Conservation (phyloP, 2,888 invertebrate species). For the Amblyjoppa fuscipennis region DNA sequence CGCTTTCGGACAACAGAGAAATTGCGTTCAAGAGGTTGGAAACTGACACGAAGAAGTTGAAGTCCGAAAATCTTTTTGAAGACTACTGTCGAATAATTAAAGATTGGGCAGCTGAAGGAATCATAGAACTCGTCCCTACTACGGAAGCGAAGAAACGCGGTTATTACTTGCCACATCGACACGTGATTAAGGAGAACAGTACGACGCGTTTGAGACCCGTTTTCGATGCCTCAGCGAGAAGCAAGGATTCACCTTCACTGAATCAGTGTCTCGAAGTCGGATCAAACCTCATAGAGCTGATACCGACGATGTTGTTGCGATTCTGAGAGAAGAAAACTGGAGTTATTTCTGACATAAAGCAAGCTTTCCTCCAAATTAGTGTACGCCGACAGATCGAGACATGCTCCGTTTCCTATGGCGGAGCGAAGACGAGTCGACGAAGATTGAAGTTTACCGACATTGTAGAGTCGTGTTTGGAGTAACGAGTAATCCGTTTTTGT, state of each 20-base stretch:
- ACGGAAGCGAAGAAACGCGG: slow-evolving; percentile 53
- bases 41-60: slow-evolving; percentile 69
- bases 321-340: slow-evolving; percentile 69
- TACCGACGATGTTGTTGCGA: slow-evolving; percentile 65
- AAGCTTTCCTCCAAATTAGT: slow-evolving; percentile 70
- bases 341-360: slow-evolving; percentile 68
- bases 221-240: slow-evolving; percentile 74
- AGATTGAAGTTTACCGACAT: slow-evolving; percentile 63
- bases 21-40: slow-evolving; percentile 74
- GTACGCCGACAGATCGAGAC: slow-evolving; percentile 67
- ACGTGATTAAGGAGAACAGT: slow-evolving; percentile 63
- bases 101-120: slow-evolving; percentile 73
- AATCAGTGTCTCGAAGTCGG: slow-evolving; percentile 72
- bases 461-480: slow-evolving; percentile 74
- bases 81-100: slow-evolving; percentile 74
- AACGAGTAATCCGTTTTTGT: slow-evolving; percentile 70
- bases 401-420: slow-evolving; percentile 73
- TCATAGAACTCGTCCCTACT: slow-evolving; percentile 73
- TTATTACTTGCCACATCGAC: slow-evolving; percentile 69
- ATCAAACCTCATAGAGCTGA: slow-evolving; percentile 72
- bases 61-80: slow-evolving; percentile 65
- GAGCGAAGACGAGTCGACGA: slow-evolving; percentile 45
- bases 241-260: slow-evolving; percentile 70
- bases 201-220: slow-evolving; percentile 72
- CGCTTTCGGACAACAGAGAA: slow-evolving; percentile 72